Percentiles rank a stretch among this genome's conserved stretches.
These are phyloP conservation scores for Gorsachius goisagi DNA, from an alignment of 2,113 vertebrate species.

Conservation along the genomic window DNA sequence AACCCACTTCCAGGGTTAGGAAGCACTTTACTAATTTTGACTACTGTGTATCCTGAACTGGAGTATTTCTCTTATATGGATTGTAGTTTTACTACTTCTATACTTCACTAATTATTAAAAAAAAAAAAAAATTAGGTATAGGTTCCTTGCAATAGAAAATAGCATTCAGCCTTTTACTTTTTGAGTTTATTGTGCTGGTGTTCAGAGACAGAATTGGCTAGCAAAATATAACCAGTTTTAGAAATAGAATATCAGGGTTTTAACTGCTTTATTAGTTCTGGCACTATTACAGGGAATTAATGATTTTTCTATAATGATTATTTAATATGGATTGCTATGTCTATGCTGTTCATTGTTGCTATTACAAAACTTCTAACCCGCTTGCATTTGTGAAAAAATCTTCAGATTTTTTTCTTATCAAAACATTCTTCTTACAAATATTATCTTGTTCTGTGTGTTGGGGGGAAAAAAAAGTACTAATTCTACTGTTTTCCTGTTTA, in stretches of 20 bases:
- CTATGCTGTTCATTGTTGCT: not conserved
- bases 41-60: not conserved
- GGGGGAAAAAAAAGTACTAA: not conserved
- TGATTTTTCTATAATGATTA: constrained; percentile 14
- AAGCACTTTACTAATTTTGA: not conserved
- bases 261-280: constrained; percentile 29
- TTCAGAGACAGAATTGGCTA: not conserved
- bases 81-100: not conserved
- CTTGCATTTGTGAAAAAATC: not conserved
- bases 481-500: not conserved
- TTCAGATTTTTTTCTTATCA: not conserved
- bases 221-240: not conserved
- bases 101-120: not conserved
- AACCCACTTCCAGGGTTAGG: not conserved
- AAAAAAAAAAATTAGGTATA: not conserved
- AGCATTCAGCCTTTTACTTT: not conserved
- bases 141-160: not conserved
- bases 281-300: not conserved
- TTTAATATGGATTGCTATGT: not conserved
- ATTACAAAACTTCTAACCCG: not conserved
- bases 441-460: not conserved
- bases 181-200: not conserved
- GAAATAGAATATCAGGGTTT: not conserved
- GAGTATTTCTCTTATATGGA: not conserved
- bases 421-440: not conserved